These are phyloP conservation scores for Nebria ingens DNA, from an alignment of 1,140 invertebrate species.

Conservation along the genomic window DNA sequence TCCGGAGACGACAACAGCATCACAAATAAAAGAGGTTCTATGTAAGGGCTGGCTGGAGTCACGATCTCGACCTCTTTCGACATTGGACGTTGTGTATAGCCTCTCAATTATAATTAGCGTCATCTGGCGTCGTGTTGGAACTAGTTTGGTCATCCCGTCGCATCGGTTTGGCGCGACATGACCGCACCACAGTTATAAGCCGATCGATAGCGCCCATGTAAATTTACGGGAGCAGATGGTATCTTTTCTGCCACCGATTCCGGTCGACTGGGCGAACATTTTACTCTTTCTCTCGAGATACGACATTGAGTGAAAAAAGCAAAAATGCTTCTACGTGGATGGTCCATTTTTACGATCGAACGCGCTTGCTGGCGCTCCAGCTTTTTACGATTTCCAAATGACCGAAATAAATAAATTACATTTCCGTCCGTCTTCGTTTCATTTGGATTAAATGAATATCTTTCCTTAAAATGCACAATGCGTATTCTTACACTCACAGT, in stretches of 20 bases:
- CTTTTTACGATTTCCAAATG: conserved; percentile 6
- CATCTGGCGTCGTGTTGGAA: not conserved
- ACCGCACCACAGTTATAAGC: not conserved
- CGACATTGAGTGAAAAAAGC: too few relatives aligned
- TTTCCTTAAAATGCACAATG: too few relatives aligned
- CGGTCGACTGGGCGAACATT: not conserved
- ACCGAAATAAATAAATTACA: conserved; percentile 7
- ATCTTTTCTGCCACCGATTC: not conserved
- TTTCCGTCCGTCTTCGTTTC: not conserved
- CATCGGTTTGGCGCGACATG: not conserved
- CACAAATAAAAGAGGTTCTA: conserved; percentile 2
- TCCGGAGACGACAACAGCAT: not conserved
- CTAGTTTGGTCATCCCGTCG: too few relatives aligned
- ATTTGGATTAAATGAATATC: not conserved
- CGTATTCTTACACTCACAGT: too few relatives aligned
- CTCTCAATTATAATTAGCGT: conserved; percentile 8
- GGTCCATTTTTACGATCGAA: not conserved
- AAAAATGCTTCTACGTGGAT: not conserved
- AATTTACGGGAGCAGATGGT: not conserved
- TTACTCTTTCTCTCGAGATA: not conserved
- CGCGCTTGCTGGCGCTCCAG: too few relatives aligned
- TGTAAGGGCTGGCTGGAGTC: not conserved
- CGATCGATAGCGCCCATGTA: not conserved
- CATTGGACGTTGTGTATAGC: not conserved
- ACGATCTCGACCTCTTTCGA: not conserved